These are phyloP conservation scores for Anastatus disparis DNA, from an alignment of 1,140 invertebrate species.

Conservation along the genomic window DNA sequence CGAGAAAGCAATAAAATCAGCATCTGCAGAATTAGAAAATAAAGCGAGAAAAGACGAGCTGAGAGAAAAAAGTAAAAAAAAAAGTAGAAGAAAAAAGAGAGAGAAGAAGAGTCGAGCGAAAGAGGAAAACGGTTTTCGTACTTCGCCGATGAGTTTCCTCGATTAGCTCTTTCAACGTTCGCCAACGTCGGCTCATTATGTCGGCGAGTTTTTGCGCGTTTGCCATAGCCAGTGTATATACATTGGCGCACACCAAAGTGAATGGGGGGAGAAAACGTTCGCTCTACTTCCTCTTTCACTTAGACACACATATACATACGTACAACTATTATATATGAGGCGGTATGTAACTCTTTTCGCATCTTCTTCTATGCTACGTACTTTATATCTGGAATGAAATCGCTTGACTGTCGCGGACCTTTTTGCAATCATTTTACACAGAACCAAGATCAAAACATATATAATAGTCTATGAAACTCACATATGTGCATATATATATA, in stretches of 20 bases:
- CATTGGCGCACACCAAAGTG: slow-evolving; percentile 1
- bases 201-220: not conserved
- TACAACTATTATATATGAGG: too few relatives aligned
- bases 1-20: too few relatives aligned
- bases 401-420: too few relatives aligned
- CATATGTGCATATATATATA: too few relatives aligned
- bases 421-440: too few relatives aligned
- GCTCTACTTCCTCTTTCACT: not conserved
- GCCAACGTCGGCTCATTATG: slow-evolving; percentile 14
- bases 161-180: slow-evolving; percentile 32
- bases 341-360: too few relatives aligned
- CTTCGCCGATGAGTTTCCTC: slow-evolving; percentile 21
- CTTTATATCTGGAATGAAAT: too few relatives aligned
- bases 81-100: not conserved
- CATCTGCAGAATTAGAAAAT: too few relatives aligned
- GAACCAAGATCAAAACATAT: not conserved
- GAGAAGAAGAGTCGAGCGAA: slow-evolving; percentile 4
- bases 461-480: too few relatives aligned
- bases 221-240: too few relatives aligned
- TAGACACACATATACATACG: not conserved
- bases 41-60: too few relatives aligned
- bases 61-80: not conserved
- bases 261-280: slow-evolving; percentile 1
- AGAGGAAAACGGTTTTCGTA: slow-evolving; percentile 5
- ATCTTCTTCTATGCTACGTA: not conserved